Conservation (phyloP, 1,140 invertebrate genomes). For the Whitmania pigra region DNA sequence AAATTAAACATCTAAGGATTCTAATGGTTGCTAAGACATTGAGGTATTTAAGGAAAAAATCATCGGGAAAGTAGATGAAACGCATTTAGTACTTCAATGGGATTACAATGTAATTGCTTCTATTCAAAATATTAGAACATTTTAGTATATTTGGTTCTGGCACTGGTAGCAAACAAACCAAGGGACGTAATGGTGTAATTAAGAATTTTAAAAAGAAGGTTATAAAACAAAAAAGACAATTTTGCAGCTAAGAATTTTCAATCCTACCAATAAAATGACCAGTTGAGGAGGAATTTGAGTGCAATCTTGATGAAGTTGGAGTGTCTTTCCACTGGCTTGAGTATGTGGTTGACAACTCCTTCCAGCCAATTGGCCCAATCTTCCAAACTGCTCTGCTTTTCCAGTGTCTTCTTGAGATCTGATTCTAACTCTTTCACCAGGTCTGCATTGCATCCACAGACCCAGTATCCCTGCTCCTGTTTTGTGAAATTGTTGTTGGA, state of each 20-base stretch:
- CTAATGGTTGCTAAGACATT: neutral
- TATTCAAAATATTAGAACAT: neutral
- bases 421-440: constrained; percentile 74
- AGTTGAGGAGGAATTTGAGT: constrained; percentile 82
- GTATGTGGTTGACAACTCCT: constrained; percentile 67
- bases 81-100: neutral
- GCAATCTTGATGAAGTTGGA: constrained; percentile 67
- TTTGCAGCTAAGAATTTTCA: no score
- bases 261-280: constrained; percentile 86
- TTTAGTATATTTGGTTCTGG: no score
- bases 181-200: no score
- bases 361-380: constrained; percentile 96
- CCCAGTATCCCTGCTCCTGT: constrained; percentile 76
- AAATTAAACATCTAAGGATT: neutral
- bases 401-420: constrained; percentile 84
- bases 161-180: no score
- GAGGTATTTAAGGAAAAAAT: neutral
- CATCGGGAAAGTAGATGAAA: neutral
- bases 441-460: constrained; percentile 79
- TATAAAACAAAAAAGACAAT: neutral
- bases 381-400: constrained; percentile 81
- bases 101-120: neutral
- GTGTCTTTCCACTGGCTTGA: constrained; percentile 68
- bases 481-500: neutral
- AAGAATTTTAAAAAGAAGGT: neutral